phyloP scores from a whole-genome alignment of 2,113 vertebrate genomes.

The Pholis gunnellus region DNA sequence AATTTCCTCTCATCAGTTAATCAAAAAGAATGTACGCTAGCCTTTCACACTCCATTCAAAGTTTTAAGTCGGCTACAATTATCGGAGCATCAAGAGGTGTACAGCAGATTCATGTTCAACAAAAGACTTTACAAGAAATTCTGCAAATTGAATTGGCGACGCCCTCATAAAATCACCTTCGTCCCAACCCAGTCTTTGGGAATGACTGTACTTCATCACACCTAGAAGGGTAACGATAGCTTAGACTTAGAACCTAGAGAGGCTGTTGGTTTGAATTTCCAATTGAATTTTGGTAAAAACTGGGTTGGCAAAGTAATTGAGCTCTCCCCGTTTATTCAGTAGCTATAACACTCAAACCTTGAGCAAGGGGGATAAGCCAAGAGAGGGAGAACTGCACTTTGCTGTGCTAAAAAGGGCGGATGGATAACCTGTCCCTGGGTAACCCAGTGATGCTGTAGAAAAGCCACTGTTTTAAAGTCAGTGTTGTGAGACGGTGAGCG shows the following conservation, averaged over 20 bases:
- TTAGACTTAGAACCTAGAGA: neutral
- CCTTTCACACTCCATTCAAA: neutral
- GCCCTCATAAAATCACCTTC: neutral
- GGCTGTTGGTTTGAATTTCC: neutral
- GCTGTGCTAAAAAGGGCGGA: neutral
- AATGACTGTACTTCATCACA: neutral
- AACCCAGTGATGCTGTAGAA: neutral
- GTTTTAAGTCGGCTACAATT: neutral
- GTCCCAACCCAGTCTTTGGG: neutral
- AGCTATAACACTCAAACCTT: neutral
- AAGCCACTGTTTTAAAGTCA: conserved; percentile 43
- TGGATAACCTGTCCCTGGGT: conserved; percentile 15
- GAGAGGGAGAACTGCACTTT: neutral
- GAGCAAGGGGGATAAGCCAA: neutral
- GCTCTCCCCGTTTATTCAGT: neutral
- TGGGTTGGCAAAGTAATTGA: conserved; percentile 11
- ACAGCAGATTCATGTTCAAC: neutral
- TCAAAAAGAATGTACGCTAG: neutral
- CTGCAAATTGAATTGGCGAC: neutral
- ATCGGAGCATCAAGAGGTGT: neutral
- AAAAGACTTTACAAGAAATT: neutral
- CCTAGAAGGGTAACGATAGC: conserved; percentile 1
- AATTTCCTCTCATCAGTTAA: neutral
- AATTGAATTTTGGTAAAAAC: neutral
- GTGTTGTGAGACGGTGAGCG: conserved; percentile 43